Percentiles rank a stretch among this genome's conserved stretches.
Conservation (phyloP, 2,888 invertebrate species). For the Acleris literana region DNA sequence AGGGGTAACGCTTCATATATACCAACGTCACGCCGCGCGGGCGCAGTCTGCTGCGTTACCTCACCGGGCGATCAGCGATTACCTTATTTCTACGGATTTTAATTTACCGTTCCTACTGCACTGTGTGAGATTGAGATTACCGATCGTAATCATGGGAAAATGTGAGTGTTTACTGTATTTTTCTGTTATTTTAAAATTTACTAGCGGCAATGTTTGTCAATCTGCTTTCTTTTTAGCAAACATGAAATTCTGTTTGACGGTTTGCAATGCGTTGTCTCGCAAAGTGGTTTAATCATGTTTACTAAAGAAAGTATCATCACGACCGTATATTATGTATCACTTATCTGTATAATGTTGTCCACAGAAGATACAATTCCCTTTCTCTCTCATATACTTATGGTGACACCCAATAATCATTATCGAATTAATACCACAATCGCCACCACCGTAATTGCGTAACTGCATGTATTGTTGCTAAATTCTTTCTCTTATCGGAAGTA, state of each 20-base stretch:
- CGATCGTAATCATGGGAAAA: constrained; percentile 26
- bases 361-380: not conserved
- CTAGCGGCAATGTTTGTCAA: not conserved
- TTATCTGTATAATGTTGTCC: not conserved
- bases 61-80: constrained; percentile 4
- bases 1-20: constrained; percentile 19
- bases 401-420: not conserved
- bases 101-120: not conserved
- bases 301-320: no score
- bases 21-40: constrained; percentile 11
- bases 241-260: not conserved
- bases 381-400: not conserved
- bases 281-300: no score
- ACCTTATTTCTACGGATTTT: not conserved
- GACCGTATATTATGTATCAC: no score
- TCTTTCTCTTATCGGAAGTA: no score
- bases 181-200: not conserved
- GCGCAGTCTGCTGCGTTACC: constrained; percentile 21
- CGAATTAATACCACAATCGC: not conserved
- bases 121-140: not conserved
- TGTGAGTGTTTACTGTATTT: constrained; percentile 17
- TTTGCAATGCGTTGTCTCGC: not conserved
- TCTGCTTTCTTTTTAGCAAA: constrained; percentile 2
- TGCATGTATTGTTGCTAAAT: no score
- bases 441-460: not conserved